Conservation (phyloP, 2,113 vertebrate genomes). For the Setophaga petechia region DNA sequence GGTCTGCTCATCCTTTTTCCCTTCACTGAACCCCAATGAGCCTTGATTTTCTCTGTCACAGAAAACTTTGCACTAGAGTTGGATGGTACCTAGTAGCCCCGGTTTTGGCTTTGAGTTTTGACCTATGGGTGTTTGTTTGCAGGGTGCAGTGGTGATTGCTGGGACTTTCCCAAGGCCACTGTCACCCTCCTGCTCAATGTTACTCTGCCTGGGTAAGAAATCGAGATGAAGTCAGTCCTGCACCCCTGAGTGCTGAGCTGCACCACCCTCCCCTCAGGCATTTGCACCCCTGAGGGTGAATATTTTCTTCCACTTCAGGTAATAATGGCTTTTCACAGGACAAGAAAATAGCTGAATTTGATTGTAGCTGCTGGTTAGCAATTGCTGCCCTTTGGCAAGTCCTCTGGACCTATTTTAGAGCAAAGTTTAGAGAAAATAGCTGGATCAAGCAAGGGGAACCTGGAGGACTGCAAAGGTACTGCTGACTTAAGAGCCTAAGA, state of each 20-base stretch:
- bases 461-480: background rate
- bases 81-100: background rate
- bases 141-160: background rate
- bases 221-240: background rate
- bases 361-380: background rate
- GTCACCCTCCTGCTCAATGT: background rate
- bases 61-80: background rate
- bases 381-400: background rate
- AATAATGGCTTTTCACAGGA: background rate
- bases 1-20: background rate
- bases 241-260: background rate
- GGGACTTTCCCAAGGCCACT: background rate
- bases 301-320: background rate
- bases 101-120: background rate
- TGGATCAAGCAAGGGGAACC: background rate
- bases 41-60: background rate
- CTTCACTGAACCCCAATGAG: background rate
- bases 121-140: background rate
- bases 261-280: rapidly evolving
- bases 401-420: background rate
- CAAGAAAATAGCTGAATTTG: background rate
- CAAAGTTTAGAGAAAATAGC: background rate
- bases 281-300: background rate
- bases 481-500: background rate
- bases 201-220: background rate